These are phyloP conservation scores for Onthophagus sagittarius DNA, from an alignment of 2,888 invertebrate species.

Conservation along the genomic window DNA sequence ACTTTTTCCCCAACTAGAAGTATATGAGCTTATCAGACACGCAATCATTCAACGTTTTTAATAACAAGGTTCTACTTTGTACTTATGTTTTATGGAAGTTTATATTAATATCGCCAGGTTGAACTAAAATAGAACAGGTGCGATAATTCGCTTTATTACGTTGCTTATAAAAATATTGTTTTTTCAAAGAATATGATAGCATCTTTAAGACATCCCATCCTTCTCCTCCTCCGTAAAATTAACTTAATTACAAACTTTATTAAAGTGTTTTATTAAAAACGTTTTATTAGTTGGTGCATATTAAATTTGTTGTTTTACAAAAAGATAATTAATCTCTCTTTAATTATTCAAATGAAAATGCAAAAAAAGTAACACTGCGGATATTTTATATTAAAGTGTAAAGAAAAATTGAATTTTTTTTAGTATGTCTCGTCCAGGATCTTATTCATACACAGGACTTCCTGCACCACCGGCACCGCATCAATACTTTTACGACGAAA, in stretches of 20 bases:
- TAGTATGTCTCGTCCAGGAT: constrained; percentile 20
- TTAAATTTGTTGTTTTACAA: no score
- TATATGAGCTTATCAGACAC: neutral
- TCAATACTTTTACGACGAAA: constrained; percentile 34
- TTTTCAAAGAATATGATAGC: neutral
- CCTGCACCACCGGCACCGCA: constrained; percentile 7
- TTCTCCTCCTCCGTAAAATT: neutral
- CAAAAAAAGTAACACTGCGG: neutral
- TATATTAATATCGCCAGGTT: neutral
- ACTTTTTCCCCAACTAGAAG: neutral
- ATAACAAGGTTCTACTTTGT: neutral
- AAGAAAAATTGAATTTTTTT: neutral
- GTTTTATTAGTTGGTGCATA: no score
- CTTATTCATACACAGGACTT: constrained; percentile 19
- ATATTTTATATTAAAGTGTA: no score
- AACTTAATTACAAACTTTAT: neutral
- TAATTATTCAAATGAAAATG: neutral
- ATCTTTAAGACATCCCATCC: neutral
- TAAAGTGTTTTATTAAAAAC: no score
- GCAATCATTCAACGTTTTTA: neutral
- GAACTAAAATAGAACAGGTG: neutral
- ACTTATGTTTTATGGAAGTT: neutral
- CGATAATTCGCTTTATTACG: neutral
- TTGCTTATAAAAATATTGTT: neutral
- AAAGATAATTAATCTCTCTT: neutral